Conservation (phyloP, 2,888 invertebrate genomes). For the Stramonita haemastoma region DNA sequence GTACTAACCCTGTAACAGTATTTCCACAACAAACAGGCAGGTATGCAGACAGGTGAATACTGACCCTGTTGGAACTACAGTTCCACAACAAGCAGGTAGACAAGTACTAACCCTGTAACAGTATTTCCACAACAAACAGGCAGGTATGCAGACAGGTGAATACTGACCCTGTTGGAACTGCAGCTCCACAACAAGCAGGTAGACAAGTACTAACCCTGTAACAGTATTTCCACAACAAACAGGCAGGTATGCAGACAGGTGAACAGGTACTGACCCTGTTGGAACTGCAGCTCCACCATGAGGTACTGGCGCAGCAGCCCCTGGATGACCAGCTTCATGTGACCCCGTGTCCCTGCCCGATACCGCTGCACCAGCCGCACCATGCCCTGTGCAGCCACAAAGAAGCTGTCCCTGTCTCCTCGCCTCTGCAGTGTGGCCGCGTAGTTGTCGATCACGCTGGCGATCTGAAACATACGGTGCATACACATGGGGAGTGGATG, state of each 20-base stretch:
- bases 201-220: too few species aligned
- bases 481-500: too few species aligned
- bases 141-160: too few species aligned
- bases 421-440: constrained; percentile 94
- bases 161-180: constrained; percentile 91
- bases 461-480: constrained; percentile 74
- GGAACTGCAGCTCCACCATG: constrained; percentile 96
- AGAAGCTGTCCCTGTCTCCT: constrained; percentile 95
- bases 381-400: constrained; percentile 95
- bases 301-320: constrained; percentile 94
- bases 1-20: too few species aligned
- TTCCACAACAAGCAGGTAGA: too few species aligned
- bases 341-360: constrained; percentile 94
- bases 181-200: constrained; percentile 94
- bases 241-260: constrained; percentile 97
- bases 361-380: constrained; percentile 96
- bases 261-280: constrained; percentile 86
- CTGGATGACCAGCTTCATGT: constrained; percentile 97
- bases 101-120: too few species aligned
- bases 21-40: too few species aligned
- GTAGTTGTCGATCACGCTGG: constrained; percentile 83
- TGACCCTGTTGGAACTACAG: too few species aligned
- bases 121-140: too few species aligned
- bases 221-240: constrained; percentile 94
- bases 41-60: too few species aligned